Base-by-base conservation (phyloP, 2,888 invertebrate genomes). In the Heliconius ismenius region DNA sequence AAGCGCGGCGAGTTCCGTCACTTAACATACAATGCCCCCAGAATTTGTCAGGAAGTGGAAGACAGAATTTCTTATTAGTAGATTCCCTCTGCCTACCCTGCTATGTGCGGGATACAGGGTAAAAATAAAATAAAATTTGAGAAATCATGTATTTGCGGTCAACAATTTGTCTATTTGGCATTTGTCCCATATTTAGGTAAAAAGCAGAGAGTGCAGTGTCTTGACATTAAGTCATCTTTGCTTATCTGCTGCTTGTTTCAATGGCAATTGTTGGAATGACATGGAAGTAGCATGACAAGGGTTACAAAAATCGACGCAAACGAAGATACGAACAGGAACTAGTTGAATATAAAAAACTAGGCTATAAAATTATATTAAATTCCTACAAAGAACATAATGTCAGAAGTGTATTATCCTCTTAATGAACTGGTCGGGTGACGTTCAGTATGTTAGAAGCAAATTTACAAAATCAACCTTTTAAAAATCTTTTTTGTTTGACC, bases 341-440 rank as follows among this genome's bases (percentile, higher is more conserved):
- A 58, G n/a, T 28, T 7, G 1, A 62, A 24, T 36, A 43, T 13
- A n/a, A 32, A 49, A 64, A 64, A 28, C n/a, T 58, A 72, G 43
- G 60, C 15, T 65, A 60, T 26, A 75, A 58, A 60, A 68, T 54
- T 39, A 65, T 63, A 58, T 36, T 32, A 64, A 36, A 43, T 21
- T 62, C 4, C 32, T n/a, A 32, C 11, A 58, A 76, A 64, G 36
- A 58, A 65, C 10, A 4, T 69, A 79, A 79, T 77, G 73, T 75
- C 75, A 75, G 18, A 69, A 64, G 73, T 73, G 64, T 77, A 62
- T 24, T 67, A 64, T 58, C 76, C 72, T 68, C 73, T 73, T 75
- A 77, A 70, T 72, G 65, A 74, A 63, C 28, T 74, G 60, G 58
- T 73, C 73, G 26, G 58, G 70, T 58, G 72, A 58, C 74, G 24